A percentile compares a stretch with the other conserved stretches of the same genome.
These are phyloP conservation scores for Danio albolineatus DNA, from an alignment of 2,797 vertebrate genomes.

Conservation along the genomic window DNA sequence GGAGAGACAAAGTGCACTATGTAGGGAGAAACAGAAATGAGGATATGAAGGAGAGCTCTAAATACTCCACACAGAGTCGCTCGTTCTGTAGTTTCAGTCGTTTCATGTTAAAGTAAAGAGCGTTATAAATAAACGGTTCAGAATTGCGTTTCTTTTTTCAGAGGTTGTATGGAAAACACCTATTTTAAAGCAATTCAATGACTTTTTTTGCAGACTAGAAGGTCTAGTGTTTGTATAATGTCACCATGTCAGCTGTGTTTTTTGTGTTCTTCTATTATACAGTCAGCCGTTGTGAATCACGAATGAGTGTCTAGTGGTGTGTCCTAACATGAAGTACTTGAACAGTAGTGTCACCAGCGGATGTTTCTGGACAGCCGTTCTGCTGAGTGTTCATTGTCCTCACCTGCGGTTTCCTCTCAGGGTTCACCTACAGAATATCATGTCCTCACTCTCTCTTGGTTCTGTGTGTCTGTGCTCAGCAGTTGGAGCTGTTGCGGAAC, in stretches of 20 bases:
- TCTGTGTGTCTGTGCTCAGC: conserved; percentile 61
- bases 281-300: conserved; percentile 26
- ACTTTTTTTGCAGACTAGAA: conserved; percentile 32
- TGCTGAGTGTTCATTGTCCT: background rate
- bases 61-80: background rate
- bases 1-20: conserved; percentile 81
- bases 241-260: conserved; percentile 23
- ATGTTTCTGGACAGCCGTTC: conserved; percentile 16
- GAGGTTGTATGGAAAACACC: conserved; percentile 14
- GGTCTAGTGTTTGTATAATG: conserved; percentile 14
- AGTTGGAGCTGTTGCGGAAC: conserved; percentile 99
- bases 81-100: conserved; percentile 17
- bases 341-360: conserved; percentile 27
- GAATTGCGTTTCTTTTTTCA: conserved; percentile 4
- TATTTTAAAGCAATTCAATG: conserved; percentile 24
- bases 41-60: conserved; percentile 49
- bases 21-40: conserved; percentile 41
- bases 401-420: conserved; percentile 27
- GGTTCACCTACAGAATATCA: conserved; percentile 10
- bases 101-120: background rate
- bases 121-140: conserved; percentile 18
- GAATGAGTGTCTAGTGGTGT: conserved; percentile 71
- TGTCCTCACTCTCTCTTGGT: conserved; percentile 5
- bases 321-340: conserved; percentile 64
- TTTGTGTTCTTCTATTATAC: conserved; percentile 18